Evolutionary conservation across 1,140 invertebrate species (phyloP), one percentile per base, ranked within the genome.

Genomic region (Procambarus clarkii): DNA sequence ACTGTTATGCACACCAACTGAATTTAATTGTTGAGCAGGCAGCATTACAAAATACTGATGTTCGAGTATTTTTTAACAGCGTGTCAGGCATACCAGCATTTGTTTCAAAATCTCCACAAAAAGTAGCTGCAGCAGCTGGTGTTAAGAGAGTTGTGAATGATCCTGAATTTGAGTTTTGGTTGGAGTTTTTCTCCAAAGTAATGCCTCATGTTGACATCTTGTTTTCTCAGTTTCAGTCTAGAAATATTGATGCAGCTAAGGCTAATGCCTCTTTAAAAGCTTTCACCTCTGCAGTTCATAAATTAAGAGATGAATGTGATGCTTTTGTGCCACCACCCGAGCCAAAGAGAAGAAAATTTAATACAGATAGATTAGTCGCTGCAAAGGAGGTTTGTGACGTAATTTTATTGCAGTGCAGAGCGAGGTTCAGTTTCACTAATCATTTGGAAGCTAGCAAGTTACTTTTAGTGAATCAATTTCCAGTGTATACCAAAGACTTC

Each of bases 381-480:
- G 69, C 24, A 71, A 71, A 71, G 11, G 69, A 71, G 5, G 69
- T 71, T 18, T 71, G 69, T 71, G 69, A 71, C 18, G 69, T 34
- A 34, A 71, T 71, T 24, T 71, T n/a, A 34, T n/a, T 71, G 69
- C 69, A 71, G 18, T 89, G 87, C 34, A 86, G 50, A 85, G 69
- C 24, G 54, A 88, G 92, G 46, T 71, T 92, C 11, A 84, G 24
- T 24, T 92, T 90, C 48, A 85, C 58, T 64, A 76, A 87, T 84
- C 91, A 92, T 92, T 83, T 79, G 80, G 91, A 92, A 78, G 81
- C 58, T 54, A 88, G 81, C n/a, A 34, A 34, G 34, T 83, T 92
- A 80, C 83, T 90, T 81, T 50, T 71, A 21, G 83, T 87, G 18
- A 74, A 64, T 54, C 74, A 82, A 60, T 86, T 91, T 64, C n/a